Base-by-base conservation (phyloP, 1,140 invertebrate species). In the Drosophila navojoa region DNA sequence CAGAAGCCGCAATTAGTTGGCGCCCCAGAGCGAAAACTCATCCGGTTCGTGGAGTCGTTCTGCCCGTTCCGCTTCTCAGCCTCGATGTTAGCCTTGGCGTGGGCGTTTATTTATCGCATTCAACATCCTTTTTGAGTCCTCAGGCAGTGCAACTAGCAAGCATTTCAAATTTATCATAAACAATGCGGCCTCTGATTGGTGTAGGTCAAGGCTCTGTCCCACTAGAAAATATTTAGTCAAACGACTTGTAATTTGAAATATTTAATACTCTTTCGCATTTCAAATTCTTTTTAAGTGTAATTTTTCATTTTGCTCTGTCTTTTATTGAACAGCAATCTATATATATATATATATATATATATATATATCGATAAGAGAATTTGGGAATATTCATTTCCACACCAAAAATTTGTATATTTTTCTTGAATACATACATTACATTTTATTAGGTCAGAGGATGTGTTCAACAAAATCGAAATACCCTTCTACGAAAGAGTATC, bases 1-100 rank as follows among this genome's bases (percentile, higher is more conserved):
- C 10, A 45, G n/a, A 45, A 45, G 25, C 44, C 66, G 76, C 84
- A 87, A 87, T 87, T 87, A 87, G 84, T 71, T 15, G 84, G 79
- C 84, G 45, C 72, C 84, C 84, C 82, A 89, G 84, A 87, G 84
- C 84, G 79, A 68, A 86, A 77, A 70, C 67, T 70, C 76, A 82
- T 87, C 71, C 67, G 67, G 5, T 19, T 16, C 52, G 15, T 19
- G 52, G 50, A 29, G 64, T 15, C 47, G 52, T 57, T 13, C 15
- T 16, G 58, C 55, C 15, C 27, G 27, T 22, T 16, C 55, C 52
- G 35, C 9, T 47, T 9, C 29, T 29, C 59, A 57, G 71, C 54
- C 62, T 64, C 54, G 57, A 25, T 11, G 32, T 40, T 38, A 4
- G 32, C 47, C 61, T 57, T 40, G 49, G 44, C 54, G 71, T 70